Base-by-base conservation (phyloP, 2,113 vertebrate genomes). In the Pedionomus torquatus region DNA sequence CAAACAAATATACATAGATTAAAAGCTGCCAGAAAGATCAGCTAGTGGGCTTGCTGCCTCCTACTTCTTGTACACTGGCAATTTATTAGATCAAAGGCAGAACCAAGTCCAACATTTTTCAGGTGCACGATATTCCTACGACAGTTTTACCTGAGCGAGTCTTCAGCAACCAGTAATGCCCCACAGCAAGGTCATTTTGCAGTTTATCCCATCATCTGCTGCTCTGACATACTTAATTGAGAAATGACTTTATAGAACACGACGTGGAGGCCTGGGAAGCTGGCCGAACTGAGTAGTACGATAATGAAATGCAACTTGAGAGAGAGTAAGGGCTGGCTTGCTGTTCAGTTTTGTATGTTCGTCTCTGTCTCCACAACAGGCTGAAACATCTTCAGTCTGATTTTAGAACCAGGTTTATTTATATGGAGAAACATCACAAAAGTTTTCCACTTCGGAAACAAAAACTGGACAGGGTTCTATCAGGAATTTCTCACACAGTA, bases 11-110 rank as follows among this genome's bases (percentile, higher is more conserved):
- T 3, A 37, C 17, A 25, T 3, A 71, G 82, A 87, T 90, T 70
- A 90, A 93, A 89, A 94, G 86, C 83, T 92, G 86, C 78, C 87
- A 91, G 86, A 69, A 78, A 72, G 84, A 87, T 84, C 87, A 66
- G 39, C 65, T 43, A 76, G 72, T 3, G 5, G 66, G 55, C 74
- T 71, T 44, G 58, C 69, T 87, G 89, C 75, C 69, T 83, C 49
- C 83, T 58, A 13, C 61, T 30, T 28, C 58, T 65, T 44, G 33
- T 49, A 49, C 31, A 7, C 17, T 60, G 86, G 66, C 83, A 93
- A 57, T 25, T 92, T 48, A 28, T 0, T 43, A 39, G 37, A 63
- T 28, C 48, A 49, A 43, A 79, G 81, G 48, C 35, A 79, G 54
- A 91, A 75, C 30, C 35, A 49, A 82, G 82, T 35, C 76, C 63